Conservation (phyloP, 2,888 invertebrate species). For the Trileptium ribeirensis region DNA sequence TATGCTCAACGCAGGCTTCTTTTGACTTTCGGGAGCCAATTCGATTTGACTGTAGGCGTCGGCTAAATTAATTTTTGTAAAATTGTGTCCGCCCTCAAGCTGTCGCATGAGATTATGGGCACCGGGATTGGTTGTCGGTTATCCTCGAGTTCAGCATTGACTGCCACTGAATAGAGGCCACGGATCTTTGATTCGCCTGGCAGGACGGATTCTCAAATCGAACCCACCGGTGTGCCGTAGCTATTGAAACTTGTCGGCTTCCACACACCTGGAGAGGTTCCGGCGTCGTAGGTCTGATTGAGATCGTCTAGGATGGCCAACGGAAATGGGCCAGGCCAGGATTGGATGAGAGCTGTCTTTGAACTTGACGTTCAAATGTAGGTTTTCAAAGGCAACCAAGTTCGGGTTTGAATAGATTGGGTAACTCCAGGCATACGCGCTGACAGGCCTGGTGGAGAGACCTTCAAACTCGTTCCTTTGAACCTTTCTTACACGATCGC, state of each 20-base stretch:
- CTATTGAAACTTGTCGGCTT: neutral
- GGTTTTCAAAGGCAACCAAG: neutral
- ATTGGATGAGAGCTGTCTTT: neutral
- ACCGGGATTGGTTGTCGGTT: neutral
- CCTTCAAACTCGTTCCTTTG: too few species aligned
- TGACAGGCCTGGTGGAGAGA: too few species aligned
- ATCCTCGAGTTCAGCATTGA: neutral
- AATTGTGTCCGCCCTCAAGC: neutral
- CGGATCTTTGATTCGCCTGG: too few species aligned
- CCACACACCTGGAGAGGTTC: neutral
- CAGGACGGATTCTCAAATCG: neutral
- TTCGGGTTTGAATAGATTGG: neutral
- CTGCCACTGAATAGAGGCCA: too few species aligned
- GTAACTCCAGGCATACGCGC: neutral
- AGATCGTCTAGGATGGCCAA: neutral
- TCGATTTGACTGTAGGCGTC: too few species aligned
- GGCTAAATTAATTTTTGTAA: too few species aligned
- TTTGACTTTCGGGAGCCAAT: too few species aligned
- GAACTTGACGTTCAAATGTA: neutral
- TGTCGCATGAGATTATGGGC: conserved; percentile 23
- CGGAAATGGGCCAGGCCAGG: neutral
- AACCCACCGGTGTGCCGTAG: neutral
- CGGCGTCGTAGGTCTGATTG: neutral
- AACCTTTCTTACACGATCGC: too few species aligned
- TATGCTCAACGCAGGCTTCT: neutral